phyloP scores from a whole-genome alignment of 2,797 vertebrate genomes.

The Spheniscus humboldti region DNA sequence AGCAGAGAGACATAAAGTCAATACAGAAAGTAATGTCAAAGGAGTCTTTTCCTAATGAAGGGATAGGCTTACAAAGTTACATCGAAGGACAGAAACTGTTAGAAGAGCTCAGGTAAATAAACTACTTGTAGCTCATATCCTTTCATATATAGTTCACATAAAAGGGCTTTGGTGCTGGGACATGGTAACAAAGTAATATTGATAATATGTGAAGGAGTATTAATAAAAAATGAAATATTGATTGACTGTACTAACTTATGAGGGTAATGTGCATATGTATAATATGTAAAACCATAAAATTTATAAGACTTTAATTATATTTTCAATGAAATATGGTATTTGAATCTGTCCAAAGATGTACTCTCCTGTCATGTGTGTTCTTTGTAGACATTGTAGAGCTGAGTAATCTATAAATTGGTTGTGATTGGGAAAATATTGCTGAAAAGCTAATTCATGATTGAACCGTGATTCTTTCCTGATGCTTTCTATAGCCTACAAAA shows the following conservation, averaged over 20 bases:
- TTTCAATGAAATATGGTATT: background rate
- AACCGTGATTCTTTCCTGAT: background rate
- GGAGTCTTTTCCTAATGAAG: background rate
- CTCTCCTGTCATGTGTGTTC: background rate
- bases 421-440: background rate
- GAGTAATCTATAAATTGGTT: background rate
- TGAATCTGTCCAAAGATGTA: background rate
- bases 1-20: background rate
- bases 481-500: background rate
- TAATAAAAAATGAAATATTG: background rate
- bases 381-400: background rate
- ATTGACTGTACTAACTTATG: background rate
- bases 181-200: background rate
- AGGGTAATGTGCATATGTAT: background rate
- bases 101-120: background rate
- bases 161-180: background rate
- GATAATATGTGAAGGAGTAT: background rate
- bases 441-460: background rate
- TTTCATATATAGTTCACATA: background rate
- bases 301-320: background rate
- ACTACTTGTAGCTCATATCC: background rate
- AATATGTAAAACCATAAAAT: background rate
- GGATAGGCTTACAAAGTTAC: background rate
- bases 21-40: background rate
- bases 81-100: background rate